Conservation (phyloP, 2,797 vertebrate genomes). For the Cossypha heuglini region DNA sequence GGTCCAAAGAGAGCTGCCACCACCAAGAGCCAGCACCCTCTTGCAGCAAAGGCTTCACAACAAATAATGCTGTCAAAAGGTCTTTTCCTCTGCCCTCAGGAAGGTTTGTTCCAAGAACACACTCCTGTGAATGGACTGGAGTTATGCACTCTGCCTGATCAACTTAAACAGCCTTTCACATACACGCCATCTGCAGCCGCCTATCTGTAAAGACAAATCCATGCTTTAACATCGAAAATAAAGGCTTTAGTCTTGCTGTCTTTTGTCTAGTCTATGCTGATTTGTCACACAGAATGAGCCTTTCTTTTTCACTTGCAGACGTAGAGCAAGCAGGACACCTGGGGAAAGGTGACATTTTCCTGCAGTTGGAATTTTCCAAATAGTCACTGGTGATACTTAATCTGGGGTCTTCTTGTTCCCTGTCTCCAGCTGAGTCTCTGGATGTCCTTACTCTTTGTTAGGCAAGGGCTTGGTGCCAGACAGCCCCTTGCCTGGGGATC, state of each 20-base stretch:
- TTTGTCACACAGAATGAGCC: neutral
- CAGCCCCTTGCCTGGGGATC: neutral
- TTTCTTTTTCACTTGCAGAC: neutral
- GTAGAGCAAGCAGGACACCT: neutral
- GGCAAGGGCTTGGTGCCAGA: neutral
- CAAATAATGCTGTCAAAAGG: neutral
- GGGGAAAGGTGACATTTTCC: neutral
- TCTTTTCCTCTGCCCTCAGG: neutral
- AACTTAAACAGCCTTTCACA: slow-evolving; percentile 60
- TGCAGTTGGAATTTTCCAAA: neutral
- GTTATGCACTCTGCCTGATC: slow-evolving; percentile 39
- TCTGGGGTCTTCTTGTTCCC: neutral
- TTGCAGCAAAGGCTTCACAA: neutral
- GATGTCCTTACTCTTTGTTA: neutral
- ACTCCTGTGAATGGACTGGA: slow-evolving; percentile 30
- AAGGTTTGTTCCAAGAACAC: neutral
- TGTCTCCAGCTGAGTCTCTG: neutral
- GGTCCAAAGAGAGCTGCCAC: neutral
- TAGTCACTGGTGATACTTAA: neutral
- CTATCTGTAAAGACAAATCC: slow-evolving; percentile 75
- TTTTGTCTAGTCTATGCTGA: neutral
- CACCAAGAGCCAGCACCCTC: neutral
- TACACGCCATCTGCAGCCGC: slow-evolving; percentile 55
- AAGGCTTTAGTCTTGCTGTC: slow-evolving; percentile 72
- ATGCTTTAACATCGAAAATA: slow-evolving; percentile 75